Percentiles rank a stretch among this genome's conserved stretches.
These are phyloP conservation scores for Drosophila melanica DNA, from an alignment of 1,140 invertebrate genomes.

Conservation along the genomic window DNA sequence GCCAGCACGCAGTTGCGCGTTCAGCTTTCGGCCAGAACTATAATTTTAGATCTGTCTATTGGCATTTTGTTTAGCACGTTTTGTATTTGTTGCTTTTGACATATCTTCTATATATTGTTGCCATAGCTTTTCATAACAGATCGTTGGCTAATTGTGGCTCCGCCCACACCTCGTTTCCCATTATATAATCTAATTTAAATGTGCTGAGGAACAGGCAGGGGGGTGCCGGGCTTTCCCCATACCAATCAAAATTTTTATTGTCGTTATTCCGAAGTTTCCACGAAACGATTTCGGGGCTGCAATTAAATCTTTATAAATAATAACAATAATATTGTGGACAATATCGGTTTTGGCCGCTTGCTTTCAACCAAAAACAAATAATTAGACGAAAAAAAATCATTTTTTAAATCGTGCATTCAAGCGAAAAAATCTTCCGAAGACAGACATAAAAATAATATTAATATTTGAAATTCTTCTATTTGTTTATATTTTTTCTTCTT, in stretches of 20 bases:
- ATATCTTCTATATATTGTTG: slow-evolving; percentile 5
- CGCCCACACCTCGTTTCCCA: no score
- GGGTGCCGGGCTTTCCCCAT: no score
- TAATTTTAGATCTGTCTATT: slow-evolving; percentile 46
- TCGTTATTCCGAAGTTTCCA: slow-evolving; percentile 12
- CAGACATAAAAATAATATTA: slow-evolving; percentile 33
- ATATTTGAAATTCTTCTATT: slow-evolving; percentile 55
- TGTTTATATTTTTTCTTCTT: slow-evolving; percentile 37
- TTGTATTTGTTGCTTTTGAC: slow-evolving; percentile 27
- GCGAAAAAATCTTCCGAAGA: slow-evolving; percentile 40
- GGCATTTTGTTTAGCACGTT: slow-evolving; percentile 40
- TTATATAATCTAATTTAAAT: no score
- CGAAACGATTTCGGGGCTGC: slow-evolving; percentile 11
- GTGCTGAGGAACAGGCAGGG: no score
- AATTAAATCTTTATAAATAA: slow-evolving; percentile 61
- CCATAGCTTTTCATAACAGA: neutral
- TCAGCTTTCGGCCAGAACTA: slow-evolving; percentile 19
- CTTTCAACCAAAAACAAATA: slow-evolving; percentile 35
- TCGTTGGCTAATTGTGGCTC: no score
- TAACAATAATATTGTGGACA: neutral
- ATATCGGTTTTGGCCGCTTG: neutral
- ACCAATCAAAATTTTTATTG: no score
- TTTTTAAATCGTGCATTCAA: slow-evolving; percentile 63
- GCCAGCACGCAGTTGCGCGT: slow-evolving; percentile 58
- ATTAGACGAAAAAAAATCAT: slow-evolving; percentile 34